Base-by-base conservation (phyloP, 2,888 invertebrate genomes). In the Galerucella calmariensis region DNA sequence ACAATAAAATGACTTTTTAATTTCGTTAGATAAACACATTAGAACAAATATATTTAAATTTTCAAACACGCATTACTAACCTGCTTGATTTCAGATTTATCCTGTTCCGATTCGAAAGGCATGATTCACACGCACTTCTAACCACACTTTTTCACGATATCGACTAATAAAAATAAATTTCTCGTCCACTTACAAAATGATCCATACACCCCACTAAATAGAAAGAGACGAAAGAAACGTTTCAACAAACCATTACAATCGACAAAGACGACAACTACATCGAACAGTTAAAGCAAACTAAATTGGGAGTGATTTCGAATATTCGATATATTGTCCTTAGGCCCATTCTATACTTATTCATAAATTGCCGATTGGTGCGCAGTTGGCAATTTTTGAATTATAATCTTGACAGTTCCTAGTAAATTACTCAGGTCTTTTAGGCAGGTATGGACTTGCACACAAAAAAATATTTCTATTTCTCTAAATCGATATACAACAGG, bases 51-150 rank as follows among this genome's bases (percentile, higher is more conserved):
- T 12, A 35, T 35, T 35, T 8, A 35, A 35, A 35, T 8, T 35
- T 35, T 35, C 27, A n/a, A 27, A 27, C 27, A 27, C 12, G 24
- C 82, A 80, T 73, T 75, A 83, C 83, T 80, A 79, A 84, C 84
- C 84, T 83, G 82, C 77, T 77, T 74, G 65, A 83, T 74, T 59
- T 84, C 83, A 77, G 79, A 76, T 72, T 82, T 82, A 56, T 69
- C 46, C 2, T 78, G 72, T 12, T 58, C 58, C 10, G 20, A 11
- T n/a, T 58, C 58, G 53, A 53, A 53, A 14, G 53, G n/a, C 53
- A 53, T 53, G n/a, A 53, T 53, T 53, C 53, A 9, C 12, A 10
- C 16, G 16, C n/a, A 53, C n/a, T 16, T 8, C 46, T 77, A 75
- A 76, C 77, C 77, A 67, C 77, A 76, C 77, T 78, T 75, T 76